Base-by-base conservation (phyloP, 2,888 invertebrate species). In the Yponomeuta cagnagella region DNA sequence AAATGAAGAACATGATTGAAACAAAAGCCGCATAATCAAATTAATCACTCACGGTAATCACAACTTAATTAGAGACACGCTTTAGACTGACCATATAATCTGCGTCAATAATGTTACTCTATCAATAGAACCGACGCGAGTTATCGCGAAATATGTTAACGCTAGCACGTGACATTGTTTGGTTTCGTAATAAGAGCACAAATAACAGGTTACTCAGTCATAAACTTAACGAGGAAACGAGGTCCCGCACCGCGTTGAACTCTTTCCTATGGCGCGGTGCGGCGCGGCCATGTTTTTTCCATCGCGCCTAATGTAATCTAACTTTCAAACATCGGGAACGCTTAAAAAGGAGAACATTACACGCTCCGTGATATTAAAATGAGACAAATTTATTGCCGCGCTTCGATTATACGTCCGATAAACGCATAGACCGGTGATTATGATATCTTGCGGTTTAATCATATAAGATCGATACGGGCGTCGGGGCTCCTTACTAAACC, bases 391-490 rank as follows among this genome's bases (percentile, higher is more conserved):
- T 90, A 91, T 90, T 83, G 88, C 89, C 83, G 83, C 81, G 80
- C 87, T 85, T 84, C 85, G 90, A 92, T 92, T 90, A 90, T 88
- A 83, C 79, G 85, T 86, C 89, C 88, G 90, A 91, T 92, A 91
- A 90, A 92, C 89, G 86, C 87, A 78, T 85, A 89, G 88, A 87
- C 90, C 90, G 86, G 90, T 91, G 91, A 92, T 92, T 92, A 92
- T 91, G 91, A 91, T 92, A 92, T 92, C 92, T 91, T 80, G 77
- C 79, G 81, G 84, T 87, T 83, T 88, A 90, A 92, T 91, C 91
- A 88, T 85, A 85, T 85, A 85, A 81, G 84, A 90, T 90, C 91
- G 90, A 88, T 89, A 89, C 86, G 77, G 79, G 89, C 90, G 90
- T 88, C 89, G 88, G 86, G 43, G 89, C 89, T 89, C 86, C 85